Percentiles rank a stretch among this genome's conserved stretches.
Evolutionary conservation across 1,140 invertebrate species (phyloP).

Genomic region (Plodia interpunctella): DNA sequence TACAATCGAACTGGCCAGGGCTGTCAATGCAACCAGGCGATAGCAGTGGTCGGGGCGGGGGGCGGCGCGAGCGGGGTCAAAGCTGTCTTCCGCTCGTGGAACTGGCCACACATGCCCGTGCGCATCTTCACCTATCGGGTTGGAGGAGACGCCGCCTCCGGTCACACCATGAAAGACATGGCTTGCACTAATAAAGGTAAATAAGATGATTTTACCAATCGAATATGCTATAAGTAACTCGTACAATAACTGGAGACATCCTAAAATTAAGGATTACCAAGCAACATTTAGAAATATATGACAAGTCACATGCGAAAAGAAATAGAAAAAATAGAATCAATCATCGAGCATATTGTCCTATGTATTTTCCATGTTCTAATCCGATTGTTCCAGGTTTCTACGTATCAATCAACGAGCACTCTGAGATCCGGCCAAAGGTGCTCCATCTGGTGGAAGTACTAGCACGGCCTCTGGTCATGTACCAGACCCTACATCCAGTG

Average conservation of each 20-base stretch:
- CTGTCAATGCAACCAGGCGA: slow-evolving; percentile 97
- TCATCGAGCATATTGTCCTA: background rate
- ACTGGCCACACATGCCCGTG: slow-evolving; percentile 93
- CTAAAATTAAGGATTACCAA: no score
- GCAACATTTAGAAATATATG: no score
- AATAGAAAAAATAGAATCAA: no score
- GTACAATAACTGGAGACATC: no score
- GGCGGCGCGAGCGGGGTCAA: slow-evolving; percentile 87
- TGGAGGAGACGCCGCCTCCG: slow-evolving; percentile 92
- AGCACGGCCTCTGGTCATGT: slow-evolving; percentile 93
- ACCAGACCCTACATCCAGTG: slow-evolving; percentile 91
- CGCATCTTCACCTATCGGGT: slow-evolving; percentile 98
- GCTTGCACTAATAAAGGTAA: slow-evolving; percentile 97
- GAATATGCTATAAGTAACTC: no score
- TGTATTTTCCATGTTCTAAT: no score
- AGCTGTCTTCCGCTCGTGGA: slow-evolving; percentile 87
- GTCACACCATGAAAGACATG: slow-evolving; percentile 87
- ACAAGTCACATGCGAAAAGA: no score
- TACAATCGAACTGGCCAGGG: slow-evolving; percentile 89
- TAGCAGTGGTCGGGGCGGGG: slow-evolving; percentile 96
- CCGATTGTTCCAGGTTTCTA: slow-evolving; percentile 84
- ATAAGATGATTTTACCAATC: no score
- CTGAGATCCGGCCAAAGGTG: slow-evolving; percentile 92
- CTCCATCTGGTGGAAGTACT: slow-evolving; percentile 94
- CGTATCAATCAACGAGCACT: slow-evolving; percentile 88